Conservation (phyloP, 2,797 vertebrate species). For the Lepus oiostolus region DNA sequence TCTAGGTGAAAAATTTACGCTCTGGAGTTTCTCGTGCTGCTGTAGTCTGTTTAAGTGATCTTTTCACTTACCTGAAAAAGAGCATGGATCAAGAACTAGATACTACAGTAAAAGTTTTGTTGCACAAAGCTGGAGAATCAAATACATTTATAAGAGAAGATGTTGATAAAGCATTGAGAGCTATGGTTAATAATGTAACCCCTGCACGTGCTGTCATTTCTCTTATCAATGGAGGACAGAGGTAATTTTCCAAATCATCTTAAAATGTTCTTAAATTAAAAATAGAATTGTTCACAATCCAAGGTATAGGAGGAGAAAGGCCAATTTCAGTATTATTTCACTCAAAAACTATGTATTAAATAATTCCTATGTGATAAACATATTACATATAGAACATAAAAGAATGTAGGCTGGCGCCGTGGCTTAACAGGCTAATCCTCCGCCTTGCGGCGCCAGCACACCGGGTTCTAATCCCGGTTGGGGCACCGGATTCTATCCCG, state of each 20-base stretch:
- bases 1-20: slow-evolving; percentile 97
- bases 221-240: slow-evolving; percentile 94
- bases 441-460: too few species aligned
- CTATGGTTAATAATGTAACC: slow-evolving; percentile 96
- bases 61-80: slow-evolving; percentile 94
- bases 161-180: slow-evolving; percentile 94
- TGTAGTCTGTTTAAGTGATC: slow-evolving; percentile 94
- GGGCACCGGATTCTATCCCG: too few species aligned
- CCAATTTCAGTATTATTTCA: slow-evolving; percentile 43
- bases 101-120: slow-evolving; percentile 92
- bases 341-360: slow-evolving; percentile 9
- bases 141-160: slow-evolving; percentile 97
- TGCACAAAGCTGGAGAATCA: slow-evolving; percentile 95
- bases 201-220: slow-evolving; percentile 93
- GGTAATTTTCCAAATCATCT: slow-evolving; percentile 89
- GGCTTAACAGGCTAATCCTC: too few species aligned
- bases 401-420: not conserved
- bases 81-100: slow-evolving; percentile 98
- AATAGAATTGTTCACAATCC: not conserved
- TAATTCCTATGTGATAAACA: slow-evolving; percentile 19
- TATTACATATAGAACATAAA: not conserved
- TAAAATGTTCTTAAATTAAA: slow-evolving; percentile 61
- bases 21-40: slow-evolving; percentile 96
- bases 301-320: not conserved
- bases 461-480: too few species aligned